Conservation (phyloP, 1,140 invertebrate genomes). For the Drosophila varians region DNA sequence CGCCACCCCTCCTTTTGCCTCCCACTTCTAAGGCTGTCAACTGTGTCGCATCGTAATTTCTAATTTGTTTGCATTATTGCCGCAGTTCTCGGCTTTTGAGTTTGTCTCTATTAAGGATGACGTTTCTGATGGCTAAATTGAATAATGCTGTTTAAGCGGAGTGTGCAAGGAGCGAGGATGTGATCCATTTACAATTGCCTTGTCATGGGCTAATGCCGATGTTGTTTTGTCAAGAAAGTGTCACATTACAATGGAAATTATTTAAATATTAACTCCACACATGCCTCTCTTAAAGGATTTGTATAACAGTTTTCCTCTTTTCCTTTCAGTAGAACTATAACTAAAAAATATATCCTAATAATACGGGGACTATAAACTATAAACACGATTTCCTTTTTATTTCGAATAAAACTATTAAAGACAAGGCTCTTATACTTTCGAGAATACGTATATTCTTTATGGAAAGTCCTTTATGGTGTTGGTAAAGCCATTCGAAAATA, state of each 20-base stretch:
- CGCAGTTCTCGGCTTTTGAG: slow-evolving; percentile 30
- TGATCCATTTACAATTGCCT: slow-evolving; percentile 14
- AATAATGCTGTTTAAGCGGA: slow-evolving; percentile 46
- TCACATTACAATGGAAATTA: slow-evolving; percentile 1
- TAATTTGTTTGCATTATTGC: slow-evolving; percentile 71
- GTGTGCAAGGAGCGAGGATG: slow-evolving; percentile 6
- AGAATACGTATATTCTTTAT: background rate
- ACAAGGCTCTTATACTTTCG: background rate
- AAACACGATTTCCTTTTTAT: too few species aligned
- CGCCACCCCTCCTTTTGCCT: background rate
- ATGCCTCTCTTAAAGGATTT: background rate
- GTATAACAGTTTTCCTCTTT: slow-evolving; percentile 8
- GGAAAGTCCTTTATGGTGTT: background rate
- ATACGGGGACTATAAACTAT: background rate
- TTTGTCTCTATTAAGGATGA: slow-evolving; percentile 45
- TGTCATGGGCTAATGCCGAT: background rate
- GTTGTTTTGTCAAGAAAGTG: background rate
- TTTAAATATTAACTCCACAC: background rate
- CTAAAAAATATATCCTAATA: background rate
- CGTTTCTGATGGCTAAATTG: slow-evolving; percentile 45
- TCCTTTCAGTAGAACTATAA: background rate
- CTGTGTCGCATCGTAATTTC: slow-evolving; percentile 50
- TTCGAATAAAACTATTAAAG: background rate
- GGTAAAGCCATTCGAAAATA: background rate
- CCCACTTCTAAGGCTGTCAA: background rate